Evolutionary conservation across 2,888 invertebrate genomes (phyloP), one percentile per base, ranked within the genome.

Genomic region (Apeira syringaria): DNA sequence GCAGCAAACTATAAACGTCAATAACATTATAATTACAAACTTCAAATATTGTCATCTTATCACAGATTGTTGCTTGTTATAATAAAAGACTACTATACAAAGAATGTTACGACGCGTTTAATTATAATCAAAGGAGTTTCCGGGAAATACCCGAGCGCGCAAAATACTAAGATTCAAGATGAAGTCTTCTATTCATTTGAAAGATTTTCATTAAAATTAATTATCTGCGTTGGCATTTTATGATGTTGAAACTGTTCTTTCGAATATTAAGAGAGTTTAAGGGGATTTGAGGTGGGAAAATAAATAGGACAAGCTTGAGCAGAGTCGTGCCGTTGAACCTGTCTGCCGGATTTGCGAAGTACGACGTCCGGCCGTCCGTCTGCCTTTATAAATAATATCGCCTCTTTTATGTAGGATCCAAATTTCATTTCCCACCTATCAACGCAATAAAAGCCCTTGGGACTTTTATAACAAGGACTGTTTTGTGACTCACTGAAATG

Each of bases 251-350:
- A 42, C 7, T 17, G 25, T 42, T 30, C 27, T 22, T 27, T 17
- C 15, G 12, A 18, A 35, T 35, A 7, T 36, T 24, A 37, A 30
- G 15, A 9, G 33, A 40, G 33, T 32, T 40, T 28, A 8, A 33
- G 4, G 17, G 18, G 55, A 55, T 61, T 59, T 22, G 53, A 57
- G 46, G 63, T 61, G 56, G 50, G 54, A 61, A 59, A 58, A 59
- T 51, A 61, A 53, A 45, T 39, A 35, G 10, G 11, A 13, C 39
- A 22, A 42, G 40, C 40, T 40, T 35, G 41, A 51, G 52, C 44
- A 45, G 55, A 55, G 41, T 54, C 79, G 78, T 80, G 80, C 75
- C 71, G 49, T 38, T 44, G 47, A 50, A 57, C 46, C 59, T 46
- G 41, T 50, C 46, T 47, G 47, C 53, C 57, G 78, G 79, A 75